Evolutionary conservation across 2,888 invertebrate genomes (phyloP).

Genomic region (Alentia gelatinosa): DNA sequence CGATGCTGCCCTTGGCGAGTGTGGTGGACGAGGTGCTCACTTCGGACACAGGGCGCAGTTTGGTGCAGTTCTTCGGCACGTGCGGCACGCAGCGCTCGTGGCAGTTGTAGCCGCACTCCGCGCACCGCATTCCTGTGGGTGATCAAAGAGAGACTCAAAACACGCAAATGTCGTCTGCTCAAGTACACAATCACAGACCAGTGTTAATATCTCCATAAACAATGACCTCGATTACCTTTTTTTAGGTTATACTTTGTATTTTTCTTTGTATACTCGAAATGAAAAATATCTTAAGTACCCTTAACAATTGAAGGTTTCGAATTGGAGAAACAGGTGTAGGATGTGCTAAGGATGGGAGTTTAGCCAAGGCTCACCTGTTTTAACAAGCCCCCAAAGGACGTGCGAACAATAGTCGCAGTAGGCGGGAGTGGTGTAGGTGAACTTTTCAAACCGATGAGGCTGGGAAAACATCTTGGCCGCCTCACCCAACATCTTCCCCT

Average conservation of each 20-base stretch:
- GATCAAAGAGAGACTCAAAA: not conserved
- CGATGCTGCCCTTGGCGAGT: slow-evolving; percentile 67
- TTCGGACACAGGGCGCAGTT: slow-evolving; percentile 75
- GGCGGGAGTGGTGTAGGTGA: slow-evolving; percentile 91
- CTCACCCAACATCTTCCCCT: slow-evolving; percentile 86
- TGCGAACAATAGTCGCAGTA: slow-evolving; percentile 95
- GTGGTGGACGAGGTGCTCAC: slow-evolving; percentile 71
- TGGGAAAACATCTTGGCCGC: slow-evolving; percentile 77
- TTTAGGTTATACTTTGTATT: no score
- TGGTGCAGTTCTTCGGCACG: slow-evolving; percentile 86
- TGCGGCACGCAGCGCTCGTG: slow-evolving; percentile 96
- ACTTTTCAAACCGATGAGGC: slow-evolving; percentile 90
- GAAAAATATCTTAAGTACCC: not conserved
- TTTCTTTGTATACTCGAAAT: no score
- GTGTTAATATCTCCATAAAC: no score
- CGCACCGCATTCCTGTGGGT: slow-evolving; percentile 85
- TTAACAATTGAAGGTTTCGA: not conserved
- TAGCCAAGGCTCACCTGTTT: slow-evolving; percentile 83
- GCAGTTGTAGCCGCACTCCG: slow-evolving; percentile 96
- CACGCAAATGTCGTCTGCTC: no score
- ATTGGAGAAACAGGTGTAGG: not conserved
- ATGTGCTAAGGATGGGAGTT: no score
- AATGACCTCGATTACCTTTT: no score
- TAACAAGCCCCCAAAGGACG: slow-evolving; percentile 94
- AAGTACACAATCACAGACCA: no score